Conservation (phyloP, 2,888 invertebrate species). For the Tubulanus polymorphus region DNA sequence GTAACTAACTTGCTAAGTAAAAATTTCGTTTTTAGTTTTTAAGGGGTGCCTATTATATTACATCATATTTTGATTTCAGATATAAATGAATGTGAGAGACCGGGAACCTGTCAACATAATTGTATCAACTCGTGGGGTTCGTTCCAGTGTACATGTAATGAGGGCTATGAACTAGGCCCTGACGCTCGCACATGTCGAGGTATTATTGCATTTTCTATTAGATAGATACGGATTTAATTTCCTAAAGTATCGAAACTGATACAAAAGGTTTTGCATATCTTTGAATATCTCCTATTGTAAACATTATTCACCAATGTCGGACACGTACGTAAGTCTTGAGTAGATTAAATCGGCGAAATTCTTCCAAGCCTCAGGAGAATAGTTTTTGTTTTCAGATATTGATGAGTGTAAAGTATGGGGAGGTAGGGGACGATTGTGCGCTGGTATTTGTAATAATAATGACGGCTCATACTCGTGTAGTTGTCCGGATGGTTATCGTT, state of each 20-base stretch:
- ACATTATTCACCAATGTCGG: too few species aligned
- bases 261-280: too few species aligned
- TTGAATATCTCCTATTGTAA: too few species aligned
- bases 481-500: conserved; percentile 46
- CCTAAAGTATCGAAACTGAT: too few species aligned
- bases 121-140: conserved; percentile 90
- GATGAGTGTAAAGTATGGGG: conserved; percentile 81
- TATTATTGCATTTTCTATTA: too few species aligned
- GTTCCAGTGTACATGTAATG: conserved; percentile 80
- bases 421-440: conserved; percentile 62
- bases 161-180: conserved; percentile 72
- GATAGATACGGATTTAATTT: too few species aligned
- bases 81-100: conserved; percentile 65
- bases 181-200: conserved; percentile 64
- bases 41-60: too few species aligned
- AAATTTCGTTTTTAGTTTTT: too few species aligned
- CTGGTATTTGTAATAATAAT: conserved; percentile 78
- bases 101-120: conserved; percentile 72
- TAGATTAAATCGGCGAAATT: neutral
- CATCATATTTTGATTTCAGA: conserved; percentile 57
- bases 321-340: neutral
- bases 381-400: conserved; percentile 68
- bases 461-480: conserved; percentile 68
- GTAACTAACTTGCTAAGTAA: too few species aligned
- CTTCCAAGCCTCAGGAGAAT: too few species aligned